Conservation (phyloP, 64 coral and sea anemone species). For the Pachyseris speciosa region DNA sequence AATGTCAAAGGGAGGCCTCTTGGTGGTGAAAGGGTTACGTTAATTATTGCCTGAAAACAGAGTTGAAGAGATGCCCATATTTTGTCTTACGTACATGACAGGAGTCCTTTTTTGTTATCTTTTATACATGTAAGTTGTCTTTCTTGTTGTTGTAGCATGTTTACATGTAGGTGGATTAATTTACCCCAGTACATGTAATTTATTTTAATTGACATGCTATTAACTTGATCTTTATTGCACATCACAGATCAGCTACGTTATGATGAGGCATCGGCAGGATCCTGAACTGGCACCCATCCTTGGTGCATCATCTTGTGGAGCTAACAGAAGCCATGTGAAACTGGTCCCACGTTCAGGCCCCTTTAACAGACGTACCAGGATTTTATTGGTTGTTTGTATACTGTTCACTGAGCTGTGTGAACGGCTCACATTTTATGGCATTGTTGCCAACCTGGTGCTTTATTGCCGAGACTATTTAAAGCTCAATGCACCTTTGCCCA, state of each 20-base stretch:
- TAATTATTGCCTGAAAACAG: too few relatives aligned
- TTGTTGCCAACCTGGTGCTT: slow-evolving; percentile 77
- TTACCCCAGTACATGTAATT: too few relatives aligned
- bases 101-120: too few relatives aligned
- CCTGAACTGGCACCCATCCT: slow-evolving; percentile 21
- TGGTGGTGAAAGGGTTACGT: too few relatives aligned
- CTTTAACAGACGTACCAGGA: not conserved
- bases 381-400: slow-evolving; percentile 60
- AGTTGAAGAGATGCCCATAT: too few relatives aligned
- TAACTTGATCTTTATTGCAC: not conserved
- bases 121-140: too few relatives aligned
- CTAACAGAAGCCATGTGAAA: not conserved
- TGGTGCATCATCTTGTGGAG: not conserved
- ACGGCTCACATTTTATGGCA: slow-evolving; percentile 80
- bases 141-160: too few relatives aligned
- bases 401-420: slow-evolving; percentile 74
- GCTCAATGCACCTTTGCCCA: slow-evolving; percentile 55
- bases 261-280: not conserved
- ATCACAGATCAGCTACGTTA: not conserved
- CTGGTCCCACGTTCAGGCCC: not conserved
- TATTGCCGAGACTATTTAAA: slow-evolving; percentile 63
- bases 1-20: too few relatives aligned
- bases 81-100: too few relatives aligned
- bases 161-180: too few relatives aligned
- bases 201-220: too few relatives aligned